Base-by-base conservation (phyloP, 2,797 vertebrate genomes). In the Parotocinclus haroldoi region DNA sequence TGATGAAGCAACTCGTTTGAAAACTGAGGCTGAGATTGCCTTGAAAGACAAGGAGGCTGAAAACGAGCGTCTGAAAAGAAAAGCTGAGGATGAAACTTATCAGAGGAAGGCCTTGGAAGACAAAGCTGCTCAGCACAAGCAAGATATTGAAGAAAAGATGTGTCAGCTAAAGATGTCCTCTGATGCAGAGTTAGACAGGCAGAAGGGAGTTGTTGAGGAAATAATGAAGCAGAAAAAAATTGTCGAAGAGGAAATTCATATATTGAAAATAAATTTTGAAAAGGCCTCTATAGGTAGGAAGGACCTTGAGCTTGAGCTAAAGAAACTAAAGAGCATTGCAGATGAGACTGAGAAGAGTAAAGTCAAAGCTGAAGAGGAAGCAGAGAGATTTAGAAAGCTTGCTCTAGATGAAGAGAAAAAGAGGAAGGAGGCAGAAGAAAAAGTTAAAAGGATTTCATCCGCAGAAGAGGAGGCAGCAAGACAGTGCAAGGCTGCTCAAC, bases 11-110 rank as follows among this genome's bases (percentile, higher is more conserved):
- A 94, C 94, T 0, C 85, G 87, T 46, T 84, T 95, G 38, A 97
- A 94, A 79, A 92, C 96, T 0, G 95, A 98, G 67, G 95, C 95
- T 0, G 96, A 98, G 73, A 95, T 98, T 0, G 89, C 92, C 0
- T 89, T 98, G 61, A 98, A 98, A 72, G 95, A 97, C 66, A 97
- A 96, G 74, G 95, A 98, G 71, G 94, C 95, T 0, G 96, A 99
- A 81, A 99, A 98, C 0, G 96, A 98, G 66, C 86, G 93, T 1
- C 89, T 99, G 9, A 91, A 95, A 76, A 89, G 96, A 49, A 82
- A 94, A 83, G 94, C 97, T 0, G 96, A 99, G 69, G 96, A 99
- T 0, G 96, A 99, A 64, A 94, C 92, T 0, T 96, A 96, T 83
- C 97, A 98, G 82, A 93, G 97, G 48, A 92, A 92, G 80, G 78